phyloP scores from a whole-genome alignment of 1,140 invertebrate species.

The Drosophila bipectinata region DNA sequence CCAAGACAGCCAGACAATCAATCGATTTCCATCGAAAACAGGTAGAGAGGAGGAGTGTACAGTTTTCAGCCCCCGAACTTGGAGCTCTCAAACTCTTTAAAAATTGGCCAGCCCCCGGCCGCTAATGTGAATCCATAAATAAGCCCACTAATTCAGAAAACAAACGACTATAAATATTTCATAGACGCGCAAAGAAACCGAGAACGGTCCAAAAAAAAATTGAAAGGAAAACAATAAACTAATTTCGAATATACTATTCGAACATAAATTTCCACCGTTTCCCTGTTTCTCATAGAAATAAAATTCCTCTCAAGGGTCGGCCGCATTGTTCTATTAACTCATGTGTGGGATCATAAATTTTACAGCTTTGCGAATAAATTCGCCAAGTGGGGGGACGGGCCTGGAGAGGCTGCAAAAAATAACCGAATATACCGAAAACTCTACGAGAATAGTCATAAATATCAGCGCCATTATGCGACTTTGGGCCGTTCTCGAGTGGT shows the following conservation, averaged over 20 bases:
- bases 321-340: conserved; percentile 73
- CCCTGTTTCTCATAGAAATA: conserved; percentile 31
- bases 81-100: conserved; percentile 14
- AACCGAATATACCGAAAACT: conserved; percentile 1
- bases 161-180: conserved; percentile 34
- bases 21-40: conserved; percentile 24
- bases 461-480: conserved; percentile 73
- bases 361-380: conserved; percentile 74
- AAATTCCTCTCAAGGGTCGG: conserved; percentile 1
- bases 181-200: background rate
- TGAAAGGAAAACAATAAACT: conserved; percentile 68
- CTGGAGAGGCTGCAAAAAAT: conserved; percentile 1
- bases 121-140: conserved; percentile 18
- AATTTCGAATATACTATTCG: conserved; percentile 55
- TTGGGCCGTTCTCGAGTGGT: conserved; percentile 59
- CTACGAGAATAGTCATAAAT: conserved; percentile 74
- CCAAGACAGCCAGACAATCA: conserved; percentile 18
- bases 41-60: background rate
- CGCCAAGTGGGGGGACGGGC: conserved; percentile 4
- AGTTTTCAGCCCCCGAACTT: too few relatives aligned
- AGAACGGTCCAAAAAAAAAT: conserved; percentile 10
- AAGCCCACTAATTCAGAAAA: conserved; percentile 34
- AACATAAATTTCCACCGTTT: conserved; percentile 58
- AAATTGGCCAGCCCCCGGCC: conserved; percentile 16
- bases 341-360: conserved; percentile 76